A percentile compares a stretch with the other conserved stretches of the same genome.
These are phyloP conservation scores for Apostichopus leukothele DNA, from an alignment of 53 echinoderm and acorn worm species.

Conservation along the genomic window DNA sequence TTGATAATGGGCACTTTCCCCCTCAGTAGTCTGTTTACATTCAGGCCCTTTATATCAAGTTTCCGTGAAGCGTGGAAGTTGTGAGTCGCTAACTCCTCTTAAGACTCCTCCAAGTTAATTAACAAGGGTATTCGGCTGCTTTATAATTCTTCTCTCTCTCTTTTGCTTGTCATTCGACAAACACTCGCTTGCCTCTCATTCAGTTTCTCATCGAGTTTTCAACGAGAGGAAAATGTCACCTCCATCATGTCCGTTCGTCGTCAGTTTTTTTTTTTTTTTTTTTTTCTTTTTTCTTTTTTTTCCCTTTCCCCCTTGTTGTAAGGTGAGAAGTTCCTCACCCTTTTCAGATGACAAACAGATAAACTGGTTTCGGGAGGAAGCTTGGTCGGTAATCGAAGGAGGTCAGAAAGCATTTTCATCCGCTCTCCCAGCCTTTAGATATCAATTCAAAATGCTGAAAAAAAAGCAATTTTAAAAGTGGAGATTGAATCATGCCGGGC, in stretches of 20 bases:
- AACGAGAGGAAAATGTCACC: slow-evolving; percentile 4
- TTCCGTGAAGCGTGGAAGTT: slow-evolving; percentile 27
- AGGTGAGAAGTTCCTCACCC: not conserved
- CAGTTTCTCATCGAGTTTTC: not conserved
- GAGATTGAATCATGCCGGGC: too few relatives aligned
- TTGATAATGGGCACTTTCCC: slow-evolving; percentile 14
- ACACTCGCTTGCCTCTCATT: not conserved
- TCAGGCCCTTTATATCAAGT: slow-evolving; percentile 29
- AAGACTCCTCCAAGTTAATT: slow-evolving; percentile 34
- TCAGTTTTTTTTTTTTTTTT: not conserved
- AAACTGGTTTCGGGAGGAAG: not conserved
- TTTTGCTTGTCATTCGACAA: too few relatives aligned
- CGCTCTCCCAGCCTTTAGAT: not conserved
- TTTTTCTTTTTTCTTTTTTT: too few relatives aligned
- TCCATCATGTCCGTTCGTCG: not conserved
- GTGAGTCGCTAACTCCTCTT: slow-evolving; percentile 24
- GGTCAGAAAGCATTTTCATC: not conserved
- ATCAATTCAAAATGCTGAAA: not conserved
- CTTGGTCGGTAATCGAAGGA: not conserved
- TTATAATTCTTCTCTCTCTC: not conserved
- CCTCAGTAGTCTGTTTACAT: slow-evolving; percentile 29
- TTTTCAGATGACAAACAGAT: not conserved
- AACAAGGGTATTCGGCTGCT: slow-evolving; percentile 17
- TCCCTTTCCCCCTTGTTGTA: not conserved
- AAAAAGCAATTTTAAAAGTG: too few relatives aligned